phyloP scores from a whole-genome alignment of 2,797 vertebrate genomes.

The Sandelia bainsii region DNA sequence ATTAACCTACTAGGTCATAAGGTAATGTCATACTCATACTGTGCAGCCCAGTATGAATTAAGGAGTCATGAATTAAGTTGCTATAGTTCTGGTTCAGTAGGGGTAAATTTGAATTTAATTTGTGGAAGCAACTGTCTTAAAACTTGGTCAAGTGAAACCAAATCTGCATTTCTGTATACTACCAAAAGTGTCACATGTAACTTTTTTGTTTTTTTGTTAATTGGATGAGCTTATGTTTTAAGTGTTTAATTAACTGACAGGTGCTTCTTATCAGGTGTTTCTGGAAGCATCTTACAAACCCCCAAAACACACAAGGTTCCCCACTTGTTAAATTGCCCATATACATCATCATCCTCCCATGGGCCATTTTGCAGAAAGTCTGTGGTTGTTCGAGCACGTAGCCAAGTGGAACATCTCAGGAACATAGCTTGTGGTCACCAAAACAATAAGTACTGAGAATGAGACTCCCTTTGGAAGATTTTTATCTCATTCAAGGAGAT shows the following conservation, averaged over 20 bases:
- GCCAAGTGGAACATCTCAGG: conserved; percentile 55
- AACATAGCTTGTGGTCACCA: conserved; percentile 68
- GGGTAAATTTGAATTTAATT: too few relatives aligned
- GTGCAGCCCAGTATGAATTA: not conserved
- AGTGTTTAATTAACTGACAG: conserved; percentile 14
- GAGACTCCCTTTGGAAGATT: conserved; percentile 62
- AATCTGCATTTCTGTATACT: not conserved
- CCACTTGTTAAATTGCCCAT: conserved; percentile 22
- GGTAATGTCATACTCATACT: conserved; percentile 1
- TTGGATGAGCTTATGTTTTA: not conserved
- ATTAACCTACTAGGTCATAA: not conserved
- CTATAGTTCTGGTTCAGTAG: too few relatives aligned
- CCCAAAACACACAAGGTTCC: conserved; percentile 15
- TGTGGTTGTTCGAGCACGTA: conserved; percentile 67
- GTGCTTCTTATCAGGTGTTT: conserved; percentile 55
- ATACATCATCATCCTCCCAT: conserved; percentile 49
- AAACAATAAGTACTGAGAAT: conserved; percentile 70
- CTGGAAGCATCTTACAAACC: conserved; percentile 12
- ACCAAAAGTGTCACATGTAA: not conserved
- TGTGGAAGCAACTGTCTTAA: too few relatives aligned
- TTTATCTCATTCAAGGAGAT: conserved; percentile 69
- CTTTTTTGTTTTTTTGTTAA: not conserved
- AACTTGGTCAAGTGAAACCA: not conserved
- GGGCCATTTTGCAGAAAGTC: conserved; percentile 46
- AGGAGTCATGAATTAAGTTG: too few relatives aligned